phyloP scores from a whole-genome alignment of 2,113 vertebrate genomes.

The Chrysemys picta region DNA sequence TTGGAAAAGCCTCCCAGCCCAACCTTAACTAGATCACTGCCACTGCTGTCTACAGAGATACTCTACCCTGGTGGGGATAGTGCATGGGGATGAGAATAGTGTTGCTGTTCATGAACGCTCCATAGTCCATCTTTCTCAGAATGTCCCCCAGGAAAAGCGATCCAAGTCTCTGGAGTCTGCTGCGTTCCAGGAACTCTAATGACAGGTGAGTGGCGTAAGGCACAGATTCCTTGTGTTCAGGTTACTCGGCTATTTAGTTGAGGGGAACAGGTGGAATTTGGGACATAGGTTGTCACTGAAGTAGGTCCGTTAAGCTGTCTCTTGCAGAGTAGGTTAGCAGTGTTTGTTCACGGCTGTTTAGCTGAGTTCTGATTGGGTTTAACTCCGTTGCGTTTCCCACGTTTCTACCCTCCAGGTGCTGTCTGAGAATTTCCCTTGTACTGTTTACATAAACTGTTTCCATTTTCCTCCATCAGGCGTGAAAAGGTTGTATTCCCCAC shows the following conservation, averaged over 20 bases:
- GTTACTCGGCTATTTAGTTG: rapidly evolving
- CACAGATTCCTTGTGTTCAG: background rate
- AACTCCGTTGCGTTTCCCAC: background rate
- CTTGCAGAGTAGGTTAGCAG: background rate
- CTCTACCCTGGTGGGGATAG: rapidly evolving
- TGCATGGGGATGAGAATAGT: background rate
- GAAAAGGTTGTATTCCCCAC: constrained; percentile 92
- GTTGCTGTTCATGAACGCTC: rapidly evolving
- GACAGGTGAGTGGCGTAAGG: background rate
- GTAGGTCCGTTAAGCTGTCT: rapidly evolving
- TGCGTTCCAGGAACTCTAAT: rapidly evolving
- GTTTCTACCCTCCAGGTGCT: background rate
- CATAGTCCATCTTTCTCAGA: background rate
- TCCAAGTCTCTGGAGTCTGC: background rate
- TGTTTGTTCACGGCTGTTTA: rapidly evolving
- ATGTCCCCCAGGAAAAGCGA: background rate
- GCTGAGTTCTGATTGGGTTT: background rate
- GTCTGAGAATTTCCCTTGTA: background rate
- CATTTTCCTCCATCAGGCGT: constrained; percentile 86
- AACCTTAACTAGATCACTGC: background rate
- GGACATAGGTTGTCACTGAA: background rate
- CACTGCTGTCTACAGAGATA: background rate
- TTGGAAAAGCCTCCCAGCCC: background rate
- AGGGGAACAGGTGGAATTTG: background rate
- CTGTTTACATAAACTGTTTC: constrained; percentile 72